Base-by-base conservation (phyloP, 2,113 vertebrate species). In the Bos javanicus region DNA sequence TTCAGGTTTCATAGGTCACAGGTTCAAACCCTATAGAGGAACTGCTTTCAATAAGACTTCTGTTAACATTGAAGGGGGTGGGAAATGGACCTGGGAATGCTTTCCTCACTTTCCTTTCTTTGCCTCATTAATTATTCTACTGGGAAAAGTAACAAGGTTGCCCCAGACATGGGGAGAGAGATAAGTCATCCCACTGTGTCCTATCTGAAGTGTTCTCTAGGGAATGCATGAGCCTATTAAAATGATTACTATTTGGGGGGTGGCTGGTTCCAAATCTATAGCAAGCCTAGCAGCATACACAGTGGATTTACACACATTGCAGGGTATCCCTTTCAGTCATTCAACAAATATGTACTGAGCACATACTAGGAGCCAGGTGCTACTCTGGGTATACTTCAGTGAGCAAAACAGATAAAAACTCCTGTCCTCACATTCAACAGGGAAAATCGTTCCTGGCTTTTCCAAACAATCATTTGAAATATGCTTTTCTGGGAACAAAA, bases 31-130 rank as follows among this genome's bases (percentile, higher is more conserved):
- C 52, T 59, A 16, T 13, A 2, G 52, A 90, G 39, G 43, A 60
- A 43, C 6, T 62, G 30, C 64, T 97, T 97, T 98, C 95, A 96
- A 78, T 90, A 83, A 94, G 67, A 90, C 84, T 36, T 96, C 96
- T 95, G 86, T 88, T 91, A 89, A 28, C 11, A 0, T 21, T 62
- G 60, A 74, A 30, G 39, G 8, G 39, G 11, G 36, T 76, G 52
- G 30, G 39, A 26, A 64, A 33, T 14, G n/a, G 71, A 5, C 30
- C 74, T n/a, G 19, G 28, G 56, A 91, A 19, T 17, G 26, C 59
- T 80, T 94, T 60, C 26, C 74, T 95, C 28, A 23, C 62, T 92
- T 30, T 48, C 54, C 54, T 89, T 64, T 91, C 86, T 88, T 85
- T 56, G 74, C 59, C 56, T 95, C 28, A 36, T 93, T 43, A 36